These are phyloP conservation scores for Agrilus cyanescens DNA, from an alignment of 2,888 invertebrate genomes.

Conservation along the genomic window DNA sequence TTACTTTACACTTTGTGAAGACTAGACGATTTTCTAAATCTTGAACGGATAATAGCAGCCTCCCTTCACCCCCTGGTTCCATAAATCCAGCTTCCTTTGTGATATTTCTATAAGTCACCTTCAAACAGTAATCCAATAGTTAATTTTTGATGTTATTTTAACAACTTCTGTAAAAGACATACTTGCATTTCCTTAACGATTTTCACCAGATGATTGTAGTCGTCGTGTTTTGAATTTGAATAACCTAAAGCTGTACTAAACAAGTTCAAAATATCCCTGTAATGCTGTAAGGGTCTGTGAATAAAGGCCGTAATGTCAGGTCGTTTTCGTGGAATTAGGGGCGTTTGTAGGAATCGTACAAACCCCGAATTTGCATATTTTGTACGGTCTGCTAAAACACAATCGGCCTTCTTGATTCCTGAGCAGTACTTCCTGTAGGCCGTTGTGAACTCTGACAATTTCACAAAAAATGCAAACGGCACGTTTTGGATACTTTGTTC, in stretches of 20 bases:
- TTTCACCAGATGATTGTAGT: conserved; percentile 36
- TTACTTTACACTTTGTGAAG: conserved; percentile 78
- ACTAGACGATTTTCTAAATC: conserved; percentile 80
- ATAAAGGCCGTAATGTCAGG: conserved; percentile 77
- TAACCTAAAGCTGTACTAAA: conserved; percentile 42
- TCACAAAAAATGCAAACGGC: conserved; percentile 58
- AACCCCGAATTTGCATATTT: conserved; percentile 67
- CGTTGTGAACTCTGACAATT: conserved; percentile 60
- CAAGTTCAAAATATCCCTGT: conserved; percentile 49
- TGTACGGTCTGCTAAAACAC: conserved; percentile 65
- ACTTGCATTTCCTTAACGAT: conserved; percentile 39
- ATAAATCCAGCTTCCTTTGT: conserved; percentile 74
- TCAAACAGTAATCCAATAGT: conserved; percentile 18
- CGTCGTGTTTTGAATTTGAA: conserved; percentile 38
- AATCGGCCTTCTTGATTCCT: conserved; percentile 75
- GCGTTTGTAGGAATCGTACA: conserved; percentile 67
- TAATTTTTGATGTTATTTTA: not conserved
- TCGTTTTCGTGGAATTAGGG: conserved; percentile 66
- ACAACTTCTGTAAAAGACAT: conserved; percentile 7
- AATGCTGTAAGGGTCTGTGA: conserved; percentile 76
- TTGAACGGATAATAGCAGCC: conserved; percentile 67
- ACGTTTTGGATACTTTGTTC: conserved; percentile 57
- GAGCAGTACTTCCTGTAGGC: conserved; percentile 74
- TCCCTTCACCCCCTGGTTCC: conserved; percentile 75
- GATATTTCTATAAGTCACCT: conserved; percentile 67